These are phyloP conservation scores for Diplodus sargus DNA, from an alignment of 2,797 vertebrate genomes.

Conservation along the genomic window DNA sequence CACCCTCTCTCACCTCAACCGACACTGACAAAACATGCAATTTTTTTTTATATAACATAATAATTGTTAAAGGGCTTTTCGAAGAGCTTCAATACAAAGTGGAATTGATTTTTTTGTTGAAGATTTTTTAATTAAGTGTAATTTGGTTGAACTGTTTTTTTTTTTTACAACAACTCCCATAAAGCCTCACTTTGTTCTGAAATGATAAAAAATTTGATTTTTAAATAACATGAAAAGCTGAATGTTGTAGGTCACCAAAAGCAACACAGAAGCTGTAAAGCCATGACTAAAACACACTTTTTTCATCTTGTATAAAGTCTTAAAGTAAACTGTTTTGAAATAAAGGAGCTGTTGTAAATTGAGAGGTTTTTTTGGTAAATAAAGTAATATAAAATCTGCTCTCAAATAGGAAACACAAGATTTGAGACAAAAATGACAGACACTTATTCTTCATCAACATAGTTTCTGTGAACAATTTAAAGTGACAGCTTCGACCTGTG, in stretches of 20 bases:
- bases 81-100: background rate
- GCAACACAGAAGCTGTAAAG: too few relatives aligned
- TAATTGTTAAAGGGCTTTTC: background rate
- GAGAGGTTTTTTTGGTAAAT: background rate
- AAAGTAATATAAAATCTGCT: background rate
- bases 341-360: background rate
- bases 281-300: background rate
- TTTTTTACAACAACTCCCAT: background rate
- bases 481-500: background rate
- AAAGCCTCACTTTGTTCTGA: background rate
- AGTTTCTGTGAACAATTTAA: background rate
- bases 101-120: background rate
- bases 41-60: too few relatives aligned
- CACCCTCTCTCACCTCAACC: slow-evolving; percentile 49
- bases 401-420: background rate
- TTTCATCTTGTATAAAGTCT: too few relatives aligned
- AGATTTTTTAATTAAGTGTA: background rate
- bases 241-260: background rate
- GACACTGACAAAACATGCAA: background rate
- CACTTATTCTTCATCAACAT: too few relatives aligned
- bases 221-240: background rate
- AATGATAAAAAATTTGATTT: background rate
- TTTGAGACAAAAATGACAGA: background rate
- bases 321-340: background rate
- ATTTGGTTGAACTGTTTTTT: background rate